phyloP scores from a whole-genome alignment of 2,888 invertebrate genomes.

The Myopa tessellatipennis region DNA sequence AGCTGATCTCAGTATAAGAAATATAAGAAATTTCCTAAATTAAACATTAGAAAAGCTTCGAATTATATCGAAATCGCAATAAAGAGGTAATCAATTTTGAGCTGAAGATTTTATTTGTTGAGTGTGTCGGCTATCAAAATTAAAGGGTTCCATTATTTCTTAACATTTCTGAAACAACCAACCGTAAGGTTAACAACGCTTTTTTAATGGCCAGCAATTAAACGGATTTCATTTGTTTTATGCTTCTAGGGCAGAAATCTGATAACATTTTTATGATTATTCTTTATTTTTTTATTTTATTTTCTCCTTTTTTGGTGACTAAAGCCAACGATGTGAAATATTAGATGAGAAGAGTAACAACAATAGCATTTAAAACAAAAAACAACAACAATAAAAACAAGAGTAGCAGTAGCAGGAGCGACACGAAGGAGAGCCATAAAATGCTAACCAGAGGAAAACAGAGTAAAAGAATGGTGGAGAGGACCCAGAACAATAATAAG shows the following conservation, averaged over 20 bases:
- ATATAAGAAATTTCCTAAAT: no score
- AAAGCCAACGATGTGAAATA: constrained; percentile 35
- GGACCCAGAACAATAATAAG: background rate
- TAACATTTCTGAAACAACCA: background rate
- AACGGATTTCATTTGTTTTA: constrained; percentile 57
- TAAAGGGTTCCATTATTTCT: constrained; percentile 30
- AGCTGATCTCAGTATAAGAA: no score
- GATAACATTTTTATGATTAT: constrained; percentile 48
- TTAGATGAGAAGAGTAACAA: constrained; percentile 18
- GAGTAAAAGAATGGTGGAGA: background rate
- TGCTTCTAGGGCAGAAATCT: constrained; percentile 35
- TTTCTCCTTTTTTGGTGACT: constrained; percentile 18
- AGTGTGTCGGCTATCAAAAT: background rate
- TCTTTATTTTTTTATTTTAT: constrained; percentile 14
- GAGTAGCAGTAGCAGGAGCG: constrained; percentile 45
- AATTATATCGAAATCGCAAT: background rate
- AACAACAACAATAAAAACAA: constrained; percentile 40
- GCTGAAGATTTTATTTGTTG: no score
- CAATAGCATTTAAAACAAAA: constrained; percentile 3
- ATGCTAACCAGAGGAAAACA: background rate
- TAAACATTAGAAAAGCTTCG: no score
- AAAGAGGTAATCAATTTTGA: background rate
- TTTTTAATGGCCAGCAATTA: constrained; percentile 54
- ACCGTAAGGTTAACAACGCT: constrained; percentile 2
- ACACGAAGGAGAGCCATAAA: constrained; percentile 36